These are phyloP conservation scores for Cephus nigrinus DNA, from an alignment of 2,888 invertebrate species.

Conservation along the genomic window DNA sequence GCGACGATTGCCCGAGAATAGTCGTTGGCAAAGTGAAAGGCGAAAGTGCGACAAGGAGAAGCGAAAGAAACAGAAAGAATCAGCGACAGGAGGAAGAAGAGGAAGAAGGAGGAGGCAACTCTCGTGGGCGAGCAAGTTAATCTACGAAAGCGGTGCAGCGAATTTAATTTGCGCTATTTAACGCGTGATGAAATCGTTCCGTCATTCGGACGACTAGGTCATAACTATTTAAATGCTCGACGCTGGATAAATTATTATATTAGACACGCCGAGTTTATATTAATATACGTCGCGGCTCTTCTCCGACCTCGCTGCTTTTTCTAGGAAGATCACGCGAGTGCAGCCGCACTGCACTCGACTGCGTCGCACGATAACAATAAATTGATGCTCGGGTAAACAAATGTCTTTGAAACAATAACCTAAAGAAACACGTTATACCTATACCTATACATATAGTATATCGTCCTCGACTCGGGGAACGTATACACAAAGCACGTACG, in stretches of 20 bases:
- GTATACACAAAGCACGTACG: not conserved
- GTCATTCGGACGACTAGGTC: conserved; percentile 53
- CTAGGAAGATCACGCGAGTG: not conserved
- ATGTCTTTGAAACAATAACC: not conserved
- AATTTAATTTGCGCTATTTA: conserved; percentile 60
- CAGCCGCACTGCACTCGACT: not conserved
- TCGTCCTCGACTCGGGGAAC: too few species aligned
- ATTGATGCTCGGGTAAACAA: not conserved
- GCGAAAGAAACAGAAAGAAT: not conserved
- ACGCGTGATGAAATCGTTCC: conserved; percentile 58
- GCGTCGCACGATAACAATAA: not conserved
- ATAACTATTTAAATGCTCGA: conserved; percentile 61
- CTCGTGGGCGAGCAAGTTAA: conserved; percentile 52
- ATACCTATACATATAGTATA: not conserved
- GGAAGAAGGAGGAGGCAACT: conserved; percentile 5
- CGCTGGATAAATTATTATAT: conserved; percentile 60
- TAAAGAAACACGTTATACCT: not conserved
- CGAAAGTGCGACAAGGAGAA: not conserved
- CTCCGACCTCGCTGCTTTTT: not conserved
- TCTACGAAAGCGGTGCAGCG: conserved; percentile 55
- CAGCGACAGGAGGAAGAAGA: not conserved
- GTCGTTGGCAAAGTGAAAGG: not conserved
- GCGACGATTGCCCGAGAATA: not conserved
- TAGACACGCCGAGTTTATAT: conserved; percentile 61
- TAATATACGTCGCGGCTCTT: conserved; percentile 42